Evolutionary conservation across 2,888 invertebrate genomes (phyloP), one percentile per base, ranked within the genome.

Genomic region (Congeria kusceri): DNA sequence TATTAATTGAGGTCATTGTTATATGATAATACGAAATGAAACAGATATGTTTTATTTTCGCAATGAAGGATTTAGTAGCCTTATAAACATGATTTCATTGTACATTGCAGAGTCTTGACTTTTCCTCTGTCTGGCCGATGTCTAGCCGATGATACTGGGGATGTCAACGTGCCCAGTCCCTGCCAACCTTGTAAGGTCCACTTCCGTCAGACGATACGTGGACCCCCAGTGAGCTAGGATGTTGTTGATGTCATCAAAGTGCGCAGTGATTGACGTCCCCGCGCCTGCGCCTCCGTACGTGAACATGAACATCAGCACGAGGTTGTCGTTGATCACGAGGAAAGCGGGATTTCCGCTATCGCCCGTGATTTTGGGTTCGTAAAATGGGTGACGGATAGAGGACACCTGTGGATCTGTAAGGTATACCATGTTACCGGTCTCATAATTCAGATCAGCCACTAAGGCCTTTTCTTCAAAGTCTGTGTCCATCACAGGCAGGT

Each of bases 271-370:
- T 9, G 86, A 85, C 11, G 88, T 86, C 4, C 88, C 88, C 0
- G 83, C 71, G 0, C 89, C 89, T 3, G 87, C 83, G 0, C 87
- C 88, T 18, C 88, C 88, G 29, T 80, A 87, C 0, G 89, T 89
- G 29, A 89, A 85, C 25, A 86, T 85, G 76, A 88, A 89, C 39
- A 89, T 39, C 1, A 89, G 80, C 15, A 88, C 87, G 13, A 88
- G 74, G 70, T 89, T 64, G n/a, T 88, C 63, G 56, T 86, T 77
- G n/a, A 88, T 71, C 9, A 88, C 80, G 28, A 89, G 79, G 69
- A 89, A 89, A n/a, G 78, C 82, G 0, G 89, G 89, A 64, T 89
- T 89, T 4, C 89, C 89, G 64, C 87, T 87, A 69, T 89, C 89
- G 2, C 88, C 89, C 0, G 58, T 49, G 28, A 89, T 87, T 73